Evolutionary conservation across 2,888 invertebrate species (phyloP), one percentile per base, ranked within the genome.

Genomic region (Drosophila dives): DNA sequence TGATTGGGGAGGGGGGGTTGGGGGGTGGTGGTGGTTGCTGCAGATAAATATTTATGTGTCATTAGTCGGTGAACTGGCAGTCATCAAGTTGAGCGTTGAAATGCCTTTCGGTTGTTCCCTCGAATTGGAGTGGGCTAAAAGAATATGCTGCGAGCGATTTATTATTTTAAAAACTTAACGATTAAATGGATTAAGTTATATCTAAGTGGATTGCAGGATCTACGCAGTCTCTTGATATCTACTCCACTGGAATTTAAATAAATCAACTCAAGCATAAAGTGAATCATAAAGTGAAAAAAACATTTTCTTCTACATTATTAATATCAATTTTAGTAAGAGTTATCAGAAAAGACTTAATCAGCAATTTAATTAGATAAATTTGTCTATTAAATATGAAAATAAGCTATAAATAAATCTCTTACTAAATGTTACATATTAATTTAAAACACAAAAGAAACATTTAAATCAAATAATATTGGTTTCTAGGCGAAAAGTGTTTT

Each of bases 31-130:
- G 64, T 29, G 48, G 23, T 11, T 20, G 32, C 56, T 20, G 53
- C 74, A 68, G 80, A 75, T 87, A 88, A 85, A 88, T 85, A 81
- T 88, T 85, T 86, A 85, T 88, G 86, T 88, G 86, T 88, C 85
- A 85, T 85, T 87, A 84, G 84, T 71, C 76, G 80, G 50, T 76
- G 79, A 69, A 65, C 67, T 67, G 67, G 62, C 71, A 83, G 81
- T 83, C 76, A 81, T 86, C 76, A 83, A 86, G 81, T 82, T 78
- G 75, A 75, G 83, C 85, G 80, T 82, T 82, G 85, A 86, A 80
- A 85, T 85, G 77, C 82, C 70, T 70, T 58, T 71, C 38, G 66
- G 55, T 64, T 26, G 6, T 23, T 45, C 32, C 48, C 48, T 29
- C 0, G 3, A 20, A 6, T 11, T 17, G 20, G 32, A 49, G 56